Evolutionary conservation across 1,140 invertebrate genomes (phyloP), one percentile per base, ranked within the genome.

Genomic region (Caenorhabditis latens): DNA sequence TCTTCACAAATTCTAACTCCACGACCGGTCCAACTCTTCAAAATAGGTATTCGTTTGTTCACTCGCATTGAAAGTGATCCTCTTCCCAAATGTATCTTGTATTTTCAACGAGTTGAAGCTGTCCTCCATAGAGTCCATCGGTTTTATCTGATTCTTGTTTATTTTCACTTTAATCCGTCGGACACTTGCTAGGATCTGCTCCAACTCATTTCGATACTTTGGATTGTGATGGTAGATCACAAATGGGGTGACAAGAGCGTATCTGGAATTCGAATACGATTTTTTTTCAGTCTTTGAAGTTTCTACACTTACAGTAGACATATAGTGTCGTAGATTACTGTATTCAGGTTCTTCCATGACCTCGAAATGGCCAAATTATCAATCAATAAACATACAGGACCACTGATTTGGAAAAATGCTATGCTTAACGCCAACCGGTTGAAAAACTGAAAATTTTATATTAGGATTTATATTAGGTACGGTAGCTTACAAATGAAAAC

Each of bases 41-140:
- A 79, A 79, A 24, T 79, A 79, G 0, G 71, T 24, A 4, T 50
- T 50, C 6, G 46, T 79, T 14, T 50, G 46, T 79, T 79, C 71
- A 21, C 21, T 50, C 11, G 46, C 46, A 79, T 79, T 43, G n/a
- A 79, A 79, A n/a, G 40, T 50, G 6, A 79, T 79, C 13, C 9
- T 79, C 5, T 79, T 79, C 11, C 71, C 71, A 79, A 79, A 79
- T 79, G 71, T 79, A 53, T 79, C 71, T n/a, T 79, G 46, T 24
- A 79, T 6, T n/a, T 21, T 43, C 43, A 79, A 79, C 40, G 71
- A 79, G n/a, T 79, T 79, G 46, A 50, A 79, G 11, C 21, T 48
- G 46, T 79, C 46, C 11, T 48, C 46, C 71, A 50, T 14, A 4
- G 43, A 50, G 32, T 79, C 71, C 71, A 50, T 79, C 11, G 71